Conservation (phyloP, 2,113 vertebrate species). For the Cathartes aura region DNA sequence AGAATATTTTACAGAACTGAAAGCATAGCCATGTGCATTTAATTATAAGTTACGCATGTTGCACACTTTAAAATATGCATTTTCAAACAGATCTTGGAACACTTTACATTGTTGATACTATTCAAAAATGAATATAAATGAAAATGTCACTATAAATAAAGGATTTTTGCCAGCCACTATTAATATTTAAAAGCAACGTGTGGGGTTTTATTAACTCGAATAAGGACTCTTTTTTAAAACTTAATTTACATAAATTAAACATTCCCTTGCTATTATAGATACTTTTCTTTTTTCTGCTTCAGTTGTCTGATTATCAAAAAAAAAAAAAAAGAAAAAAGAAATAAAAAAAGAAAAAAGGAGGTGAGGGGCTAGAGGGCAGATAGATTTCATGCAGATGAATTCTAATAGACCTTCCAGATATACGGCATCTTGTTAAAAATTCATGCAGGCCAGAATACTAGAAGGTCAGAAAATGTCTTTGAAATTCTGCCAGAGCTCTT, state of each 20-base stretch:
- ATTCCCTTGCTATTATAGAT: conserved; percentile 30
- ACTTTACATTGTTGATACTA: conserved; percentile 30
- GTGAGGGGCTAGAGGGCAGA: background rate
- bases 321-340: background rate
- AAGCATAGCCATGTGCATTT: background rate
- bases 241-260: conserved; percentile 62
- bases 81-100: conserved; percentile 36
- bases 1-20: background rate
- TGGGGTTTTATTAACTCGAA: conserved; percentile 52
- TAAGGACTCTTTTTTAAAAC: conserved; percentile 20
- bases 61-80: conserved; percentile 13
- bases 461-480: conserved; percentile 86
- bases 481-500: conserved; percentile 80
- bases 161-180: conserved; percentile 25
- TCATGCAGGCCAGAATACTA: conserved; percentile 76
- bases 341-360: background rate
- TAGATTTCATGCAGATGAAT: conserved; percentile 65
- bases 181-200: conserved; percentile 66
- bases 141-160: conserved; percentile 62
- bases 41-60: background rate
- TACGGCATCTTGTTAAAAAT: conserved; percentile 81
- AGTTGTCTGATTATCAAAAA: background rate
- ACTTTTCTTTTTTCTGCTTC: conserved; percentile 53
- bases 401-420: conserved; percentile 76
- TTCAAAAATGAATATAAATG: conserved; percentile 46